These are phyloP conservation scores for Melieria omissa DNA, from an alignment of 2,888 invertebrate species.

Conservation along the genomic window DNA sequence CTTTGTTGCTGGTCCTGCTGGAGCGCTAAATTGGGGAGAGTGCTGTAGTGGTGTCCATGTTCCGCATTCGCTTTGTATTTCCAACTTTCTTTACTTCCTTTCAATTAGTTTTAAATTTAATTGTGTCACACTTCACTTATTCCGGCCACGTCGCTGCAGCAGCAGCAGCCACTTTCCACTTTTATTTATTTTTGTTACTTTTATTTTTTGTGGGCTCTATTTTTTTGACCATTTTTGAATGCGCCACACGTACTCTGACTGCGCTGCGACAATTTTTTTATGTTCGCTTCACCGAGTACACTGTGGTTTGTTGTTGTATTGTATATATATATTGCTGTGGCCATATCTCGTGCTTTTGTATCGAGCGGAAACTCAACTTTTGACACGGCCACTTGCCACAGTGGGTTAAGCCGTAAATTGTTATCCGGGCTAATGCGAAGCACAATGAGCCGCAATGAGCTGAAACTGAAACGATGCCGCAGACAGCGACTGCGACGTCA, in stretches of 20 bases:
- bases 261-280: not conserved
- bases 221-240: not conserved
- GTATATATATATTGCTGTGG: too few relatives aligned
- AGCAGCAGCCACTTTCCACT: not conserved
- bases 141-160: slow-evolving; percentile 5
- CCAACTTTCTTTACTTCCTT: slow-evolving; percentile 19
- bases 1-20: too few relatives aligned
- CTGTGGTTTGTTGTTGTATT: too few relatives aligned
- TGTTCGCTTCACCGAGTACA: not conserved
- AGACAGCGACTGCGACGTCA: not conserved
- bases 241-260: not conserved
- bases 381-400: slow-evolving; percentile 20
- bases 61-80: not conserved
- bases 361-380: slow-evolving; percentile 8
- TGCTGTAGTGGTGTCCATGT: too few relatives aligned
- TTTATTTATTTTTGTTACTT: not conserved
- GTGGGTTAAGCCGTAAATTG: slow-evolving; percentile 28
- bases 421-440: slow-evolving; percentile 27
- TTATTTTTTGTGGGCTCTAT: not conserved
- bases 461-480: not conserved
- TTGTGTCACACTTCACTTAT: slow-evolving; percentile 26
- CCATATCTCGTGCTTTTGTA: too few relatives aligned
- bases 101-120: slow-evolving; percentile 30
- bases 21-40: too few relatives aligned
- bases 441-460: slow-evolving; percentile 20